Evolutionary conservation across 2,888 invertebrate species (phyloP).

Genomic region (Epistrophella euchroma): DNA sequence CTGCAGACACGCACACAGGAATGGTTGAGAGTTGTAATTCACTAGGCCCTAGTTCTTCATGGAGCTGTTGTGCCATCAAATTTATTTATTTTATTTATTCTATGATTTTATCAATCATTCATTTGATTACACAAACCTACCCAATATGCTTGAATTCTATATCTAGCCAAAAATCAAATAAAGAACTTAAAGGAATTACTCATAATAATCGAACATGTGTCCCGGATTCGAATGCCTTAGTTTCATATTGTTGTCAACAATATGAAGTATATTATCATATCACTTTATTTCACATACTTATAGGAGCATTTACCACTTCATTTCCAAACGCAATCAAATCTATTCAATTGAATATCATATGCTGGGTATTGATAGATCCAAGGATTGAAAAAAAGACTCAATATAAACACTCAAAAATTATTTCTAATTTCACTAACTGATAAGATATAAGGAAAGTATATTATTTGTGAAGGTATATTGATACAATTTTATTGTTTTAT

Average conservation of each 20-base stretch:
- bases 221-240: constrained; percentile 10
- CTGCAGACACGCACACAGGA: too few species aligned
- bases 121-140: background rate
- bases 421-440: constrained; percentile 22
- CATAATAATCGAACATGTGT: constrained; percentile 24
- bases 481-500: constrained; percentile 14
- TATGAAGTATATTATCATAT: constrained; percentile 7
- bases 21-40: too few species aligned
- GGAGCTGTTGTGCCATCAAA: too few species aligned
- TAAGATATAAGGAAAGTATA: constrained; percentile 9
- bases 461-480: background rate
- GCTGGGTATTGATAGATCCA: background rate
- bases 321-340: constrained; percentile 20
- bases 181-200: background rate
- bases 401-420: constrained; percentile 22
- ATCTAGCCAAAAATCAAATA: background rate
- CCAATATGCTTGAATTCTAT: constrained; percentile 3
- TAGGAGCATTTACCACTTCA: constrained; percentile 30
- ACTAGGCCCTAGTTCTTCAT: too few species aligned
- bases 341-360: constrained; percentile 21
- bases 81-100: too few species aligned
- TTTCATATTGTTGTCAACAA: constrained; percentile 17
- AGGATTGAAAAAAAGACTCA: background rate
- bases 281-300: background rate
- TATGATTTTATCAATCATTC: background rate